A percentile compares a stretch with the other conserved stretches of the same genome.
Conservation (phyloP, 2,113 vertebrate genomes). For the Genyomyrus donnyi region DNA sequence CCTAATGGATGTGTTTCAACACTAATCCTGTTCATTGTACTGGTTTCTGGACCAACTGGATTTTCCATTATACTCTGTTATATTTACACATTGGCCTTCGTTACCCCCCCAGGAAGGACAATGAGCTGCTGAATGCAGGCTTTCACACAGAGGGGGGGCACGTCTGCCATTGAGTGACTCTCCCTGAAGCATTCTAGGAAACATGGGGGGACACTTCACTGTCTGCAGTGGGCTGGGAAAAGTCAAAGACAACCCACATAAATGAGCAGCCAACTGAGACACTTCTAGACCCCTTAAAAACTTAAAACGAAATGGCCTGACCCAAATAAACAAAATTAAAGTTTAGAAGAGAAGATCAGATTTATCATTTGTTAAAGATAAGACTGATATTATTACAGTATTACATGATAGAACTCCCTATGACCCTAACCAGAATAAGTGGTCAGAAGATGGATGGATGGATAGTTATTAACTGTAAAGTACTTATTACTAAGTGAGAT, state of each 20-base stretch:
- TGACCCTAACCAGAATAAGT: not conserved
- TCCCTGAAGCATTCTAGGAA: not conserved
- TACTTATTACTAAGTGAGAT: not conserved
- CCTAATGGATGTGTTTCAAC: conserved; percentile 19
- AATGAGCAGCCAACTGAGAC: not conserved
- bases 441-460: not conserved
- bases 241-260: not conserved
- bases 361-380: not conserved
- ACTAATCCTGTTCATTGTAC: conserved; percentile 40
- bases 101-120: conserved; percentile 24
- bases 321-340: not conserved
- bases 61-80: conserved; percentile 34
- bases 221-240: not conserved
- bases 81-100: conserved; percentile 33
- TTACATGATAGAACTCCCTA: not conserved
- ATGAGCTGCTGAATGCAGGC: not conserved
- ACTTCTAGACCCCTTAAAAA: not conserved
- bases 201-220: not conserved
- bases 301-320: not conserved
- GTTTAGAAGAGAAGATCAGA: not conserved
- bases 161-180: conserved; percentile 15
- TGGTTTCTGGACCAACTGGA: conserved; percentile 38
- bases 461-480: not conserved
- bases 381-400: not conserved
- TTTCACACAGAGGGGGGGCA: not conserved